Conservation (phyloP, 2,888 invertebrate species). For the Latrodectus hesperus region DNA sequence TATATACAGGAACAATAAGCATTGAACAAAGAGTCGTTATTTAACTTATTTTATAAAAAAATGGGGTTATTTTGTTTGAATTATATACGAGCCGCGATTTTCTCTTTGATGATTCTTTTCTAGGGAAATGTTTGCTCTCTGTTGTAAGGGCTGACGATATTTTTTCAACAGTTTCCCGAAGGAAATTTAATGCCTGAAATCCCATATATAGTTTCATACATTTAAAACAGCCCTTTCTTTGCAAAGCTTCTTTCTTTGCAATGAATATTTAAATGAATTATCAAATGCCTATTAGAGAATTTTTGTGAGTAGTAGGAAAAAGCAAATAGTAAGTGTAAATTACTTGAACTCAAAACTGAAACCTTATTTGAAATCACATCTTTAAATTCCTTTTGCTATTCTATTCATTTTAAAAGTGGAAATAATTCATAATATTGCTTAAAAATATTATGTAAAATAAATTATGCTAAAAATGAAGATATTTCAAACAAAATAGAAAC, state of each 20-base stretch:
- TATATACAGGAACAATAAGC: slow-evolving; percentile 5
- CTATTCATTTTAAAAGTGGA: no score
- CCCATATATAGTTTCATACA: neutral
- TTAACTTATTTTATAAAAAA: neutral
- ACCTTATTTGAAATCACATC: no score
- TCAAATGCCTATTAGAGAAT: no score
- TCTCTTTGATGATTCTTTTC: neutral
- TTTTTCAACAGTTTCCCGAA: neutral
- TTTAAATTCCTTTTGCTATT: no score
- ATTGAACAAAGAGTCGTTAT: slow-evolving; percentile 3
- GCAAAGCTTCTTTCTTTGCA: neutral
- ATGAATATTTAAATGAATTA: no score
- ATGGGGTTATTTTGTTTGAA: slow-evolving; percentile 5
- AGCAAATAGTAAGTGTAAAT: no score
- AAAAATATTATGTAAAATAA: no score
- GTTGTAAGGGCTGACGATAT: neutral
- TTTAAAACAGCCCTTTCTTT: neutral
- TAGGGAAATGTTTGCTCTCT: neutral
- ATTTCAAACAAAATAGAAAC: no score
- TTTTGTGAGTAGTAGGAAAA: no score
- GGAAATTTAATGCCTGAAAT: neutral
- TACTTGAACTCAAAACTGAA: no score
- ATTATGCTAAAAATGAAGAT: no score
- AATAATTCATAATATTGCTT: no score
- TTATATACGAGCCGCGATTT: neutral